Evolutionary conservation across 2,797 vertebrate genomes (phyloP).

Genomic region (Smutsia gigantea): DNA sequence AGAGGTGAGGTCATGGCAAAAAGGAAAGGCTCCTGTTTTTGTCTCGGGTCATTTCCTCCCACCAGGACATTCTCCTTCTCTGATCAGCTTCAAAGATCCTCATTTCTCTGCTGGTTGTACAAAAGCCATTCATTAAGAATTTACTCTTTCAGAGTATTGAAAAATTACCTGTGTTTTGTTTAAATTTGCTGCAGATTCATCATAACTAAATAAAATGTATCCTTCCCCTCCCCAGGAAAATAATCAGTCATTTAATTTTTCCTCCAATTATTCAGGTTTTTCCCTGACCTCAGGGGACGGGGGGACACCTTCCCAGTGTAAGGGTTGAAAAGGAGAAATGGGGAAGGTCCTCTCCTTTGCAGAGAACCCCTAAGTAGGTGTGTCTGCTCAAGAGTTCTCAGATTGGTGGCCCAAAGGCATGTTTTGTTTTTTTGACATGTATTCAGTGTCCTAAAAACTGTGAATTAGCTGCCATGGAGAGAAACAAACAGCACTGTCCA

Average conservation of each 20-base stretch:
- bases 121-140: background rate
- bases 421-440: background rate
- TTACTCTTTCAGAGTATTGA: background rate
- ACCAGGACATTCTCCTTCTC: background rate
- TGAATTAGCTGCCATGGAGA: background rate
- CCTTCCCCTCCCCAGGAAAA: background rate
- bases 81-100: background rate
- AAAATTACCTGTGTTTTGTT: conserved; percentile 1
- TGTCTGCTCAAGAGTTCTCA: background rate
- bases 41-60: background rate
- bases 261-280: background rate
- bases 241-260: background rate
- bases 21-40: background rate
- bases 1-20: background rate
- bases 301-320: background rate
- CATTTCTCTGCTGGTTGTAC: background rate
- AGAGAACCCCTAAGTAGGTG: background rate
- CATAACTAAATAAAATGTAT: background rate
- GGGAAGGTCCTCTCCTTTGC: background rate
- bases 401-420: background rate
- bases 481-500: background rate
- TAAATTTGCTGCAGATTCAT: background rate
- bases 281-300: background rate
- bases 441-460: background rate
- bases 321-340: background rate